Base-by-base conservation (phyloP, 2,113 vertebrate genomes). In the Nibea coibor region DNA sequence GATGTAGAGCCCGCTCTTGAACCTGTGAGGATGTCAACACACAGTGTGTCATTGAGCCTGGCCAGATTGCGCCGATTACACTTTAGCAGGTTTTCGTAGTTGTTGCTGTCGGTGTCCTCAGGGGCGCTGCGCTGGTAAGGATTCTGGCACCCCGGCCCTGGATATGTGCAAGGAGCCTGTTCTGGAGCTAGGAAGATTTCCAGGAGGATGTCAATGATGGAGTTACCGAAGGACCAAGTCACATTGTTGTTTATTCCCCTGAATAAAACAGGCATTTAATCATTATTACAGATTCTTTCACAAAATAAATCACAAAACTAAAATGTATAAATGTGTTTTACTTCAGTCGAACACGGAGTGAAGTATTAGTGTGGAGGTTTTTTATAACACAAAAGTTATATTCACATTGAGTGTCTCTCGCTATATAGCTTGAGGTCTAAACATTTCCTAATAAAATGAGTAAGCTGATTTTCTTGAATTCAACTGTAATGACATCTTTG, bases 181-280 rank as follows among this genome's bases (percentile, higher is more conserved):
- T 85, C 88, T 45, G 81, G 78, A 56, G 82, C 45, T 65, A 94
- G 79, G 74, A 94, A 85, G 76, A 58, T 68, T 0, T 90, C 89
- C 82, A 93, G 65, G 16, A 93, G 66, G 78, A 95, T 85, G 83
- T 95, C 87, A 43, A 94, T 75, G 45, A 95, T 61, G 22, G 95
- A 77, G 53, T 76, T 57, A 10, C 92, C 62, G 45, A 96, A 93
- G 70, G 92, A 94, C 96, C 96, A 96, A 84, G 81, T 95, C 67
- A 96, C 68, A 45, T 96, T 95, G 82, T 95, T 75, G 61, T 78
- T 93, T 20, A 96, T 84, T 16, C 95, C 95, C 96, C 96, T 96
- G 53, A 76, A 89, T 4, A 85, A 59, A 91, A 84, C 39, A 84
- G 35, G 10, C 2, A 71, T 31, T 58, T 31, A 10, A 73, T 17